phyloP scores from a whole-genome alignment of 2,113 vertebrate species.

The Salvelinus namaycush region DNA sequence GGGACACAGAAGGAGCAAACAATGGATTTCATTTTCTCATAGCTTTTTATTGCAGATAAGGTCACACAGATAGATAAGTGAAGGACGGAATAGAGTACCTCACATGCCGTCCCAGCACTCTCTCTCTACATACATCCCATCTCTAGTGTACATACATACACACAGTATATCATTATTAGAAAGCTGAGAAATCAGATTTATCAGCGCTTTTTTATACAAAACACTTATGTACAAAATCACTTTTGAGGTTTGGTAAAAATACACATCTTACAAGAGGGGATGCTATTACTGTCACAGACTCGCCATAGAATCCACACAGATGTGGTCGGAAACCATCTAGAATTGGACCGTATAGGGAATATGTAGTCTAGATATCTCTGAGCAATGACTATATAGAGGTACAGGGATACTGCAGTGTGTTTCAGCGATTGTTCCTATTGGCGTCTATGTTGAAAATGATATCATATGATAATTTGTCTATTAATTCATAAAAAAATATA shows the following conservation, averaged over 20 bases:
- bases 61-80: conserved; percentile 2
- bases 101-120: not conserved
- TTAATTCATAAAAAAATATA: too few species aligned
- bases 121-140: too few species aligned
- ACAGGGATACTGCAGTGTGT: not conserved
- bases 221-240: conserved; percentile 24
- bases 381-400: not conserved
- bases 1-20: conserved; percentile 1
- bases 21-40: conserved; percentile 40
- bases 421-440: not conserved
- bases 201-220: conserved; percentile 53
- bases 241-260: conserved; percentile 4
- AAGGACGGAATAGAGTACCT: too few species aligned
- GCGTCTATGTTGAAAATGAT: not conserved
- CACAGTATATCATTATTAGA: conserved; percentile 17
- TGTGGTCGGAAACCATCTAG: not conserved
- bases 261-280: not conserved
- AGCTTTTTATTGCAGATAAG: conserved; percentile 61
- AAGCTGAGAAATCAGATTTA: conserved; percentile 46
- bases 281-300: not conserved
- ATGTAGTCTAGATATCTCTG: too few species aligned
- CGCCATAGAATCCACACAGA: not conserved
- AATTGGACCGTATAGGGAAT: not conserved
- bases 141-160: too few species aligned
- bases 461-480: too few species aligned